These are phyloP conservation scores for Gambusia yucatana DNA, from an alignment of 2,797 vertebrate genomes.

Conservation along the genomic window DNA sequence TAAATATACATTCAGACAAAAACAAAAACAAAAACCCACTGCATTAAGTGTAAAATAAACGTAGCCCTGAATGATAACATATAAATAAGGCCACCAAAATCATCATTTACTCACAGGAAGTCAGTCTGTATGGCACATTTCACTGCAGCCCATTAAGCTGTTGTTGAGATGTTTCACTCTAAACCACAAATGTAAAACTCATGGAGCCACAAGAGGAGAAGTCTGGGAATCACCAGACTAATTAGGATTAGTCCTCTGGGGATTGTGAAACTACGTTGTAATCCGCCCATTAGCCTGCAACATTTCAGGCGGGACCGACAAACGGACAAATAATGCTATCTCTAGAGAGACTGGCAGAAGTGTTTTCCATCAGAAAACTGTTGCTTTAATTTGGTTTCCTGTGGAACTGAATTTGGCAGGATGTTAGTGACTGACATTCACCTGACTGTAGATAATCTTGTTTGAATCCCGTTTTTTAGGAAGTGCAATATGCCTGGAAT, in stretches of 20 bases:
- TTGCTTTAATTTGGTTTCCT: neutral
- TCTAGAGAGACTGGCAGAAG: neutral
- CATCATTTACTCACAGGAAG: neutral
- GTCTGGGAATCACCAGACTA: slow-evolving; percentile 8
- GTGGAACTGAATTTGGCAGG: neutral
- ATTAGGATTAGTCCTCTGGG: slow-evolving; percentile 10
- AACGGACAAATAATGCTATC: neutral
- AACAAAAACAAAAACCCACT: neutral
- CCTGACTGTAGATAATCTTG: neutral
- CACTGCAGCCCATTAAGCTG: neutral
- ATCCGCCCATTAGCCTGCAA: slow-evolving; percentile 2
- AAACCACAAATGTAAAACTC: slow-evolving; percentile 14
- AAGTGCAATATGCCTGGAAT: neutral
- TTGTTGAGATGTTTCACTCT: slow-evolving; percentile 14
- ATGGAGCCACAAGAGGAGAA: slow-evolving; percentile 11
- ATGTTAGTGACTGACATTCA: neutral
- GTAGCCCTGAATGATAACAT: neutral
- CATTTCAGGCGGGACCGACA: slow-evolving; percentile 1
- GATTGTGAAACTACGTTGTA: slow-evolving; percentile 4
- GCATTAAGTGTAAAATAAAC: neutral
- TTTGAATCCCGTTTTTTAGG: neutral
- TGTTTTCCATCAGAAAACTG: neutral
- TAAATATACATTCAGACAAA: too few relatives aligned
- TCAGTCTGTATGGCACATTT: slow-evolving; percentile 1
- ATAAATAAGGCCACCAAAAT: neutral